Evolutionary conservation across 92 coral and sea anemone species (phyloP).

Genomic region (Epizoanthus illoricatus): DNA sequence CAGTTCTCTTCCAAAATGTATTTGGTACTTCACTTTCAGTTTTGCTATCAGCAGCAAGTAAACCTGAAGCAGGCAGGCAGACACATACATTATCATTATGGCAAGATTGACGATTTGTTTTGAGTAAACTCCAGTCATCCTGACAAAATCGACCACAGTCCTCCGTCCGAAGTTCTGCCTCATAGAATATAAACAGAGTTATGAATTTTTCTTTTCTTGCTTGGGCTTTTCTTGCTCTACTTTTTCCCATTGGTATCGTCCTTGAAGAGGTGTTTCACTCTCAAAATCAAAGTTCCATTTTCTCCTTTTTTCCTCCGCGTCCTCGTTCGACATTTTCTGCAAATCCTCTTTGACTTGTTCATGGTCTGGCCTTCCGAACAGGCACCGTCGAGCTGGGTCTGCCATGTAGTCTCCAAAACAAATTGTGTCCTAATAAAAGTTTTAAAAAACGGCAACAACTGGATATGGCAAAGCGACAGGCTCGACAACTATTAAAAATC

Average conservation of each 20-base stretch:
- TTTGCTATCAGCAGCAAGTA: background rate
- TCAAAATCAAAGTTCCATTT: slow-evolving; percentile 72
- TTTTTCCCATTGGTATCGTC: slow-evolving; percentile 58
- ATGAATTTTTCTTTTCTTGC: background rate
- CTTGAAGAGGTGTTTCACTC: slow-evolving; percentile 56
- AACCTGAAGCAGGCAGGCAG: background rate
- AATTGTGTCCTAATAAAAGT: background rate
- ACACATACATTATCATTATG: too few relatives aligned
- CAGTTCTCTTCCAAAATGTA: background rate
- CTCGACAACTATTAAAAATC: background rate
- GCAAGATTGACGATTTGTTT: too few relatives aligned
- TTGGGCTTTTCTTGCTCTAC: slow-evolving; percentile 7
- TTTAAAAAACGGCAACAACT: too few relatives aligned
- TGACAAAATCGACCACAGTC: too few relatives aligned
- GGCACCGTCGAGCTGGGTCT: slow-evolving; percentile 51
- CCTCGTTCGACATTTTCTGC: slow-evolving; percentile 45
- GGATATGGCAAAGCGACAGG: background rate
- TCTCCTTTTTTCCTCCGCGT: slow-evolving; percentile 54
- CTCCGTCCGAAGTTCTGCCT: background rate
- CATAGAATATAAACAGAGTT: background rate
- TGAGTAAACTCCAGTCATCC: too few relatives aligned
- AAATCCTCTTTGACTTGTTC: slow-evolving; percentile 20
- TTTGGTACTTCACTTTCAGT: background rate
- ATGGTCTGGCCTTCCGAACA: slow-evolving; percentile 69
- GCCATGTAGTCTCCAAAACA: slow-evolving; percentile 1